Conservation (phyloP, 2,797 vertebrate species). For the Podarcis siculus region DNA sequence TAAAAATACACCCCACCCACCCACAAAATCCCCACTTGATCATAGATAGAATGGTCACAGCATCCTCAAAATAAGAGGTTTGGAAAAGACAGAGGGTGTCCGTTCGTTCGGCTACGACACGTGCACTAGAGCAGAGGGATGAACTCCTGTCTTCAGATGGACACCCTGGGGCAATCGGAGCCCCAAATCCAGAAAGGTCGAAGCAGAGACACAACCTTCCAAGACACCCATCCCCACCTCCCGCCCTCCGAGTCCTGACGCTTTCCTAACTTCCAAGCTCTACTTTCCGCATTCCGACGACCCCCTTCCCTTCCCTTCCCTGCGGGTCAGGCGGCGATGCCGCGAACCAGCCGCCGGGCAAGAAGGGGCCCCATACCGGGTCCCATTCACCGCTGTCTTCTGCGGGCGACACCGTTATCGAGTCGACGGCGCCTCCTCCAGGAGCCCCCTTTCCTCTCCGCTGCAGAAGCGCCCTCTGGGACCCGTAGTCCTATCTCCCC, state of each 20-base stretch:
- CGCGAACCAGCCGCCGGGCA: neutral
- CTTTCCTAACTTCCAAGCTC: too few relatives aligned
- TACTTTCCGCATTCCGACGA: neutral
- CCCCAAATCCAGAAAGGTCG: neutral
- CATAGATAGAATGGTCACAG: too few relatives aligned
- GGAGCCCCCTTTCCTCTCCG: neutral
- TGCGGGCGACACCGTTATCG: slow-evolving; percentile 38
- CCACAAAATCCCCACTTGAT: neutral
- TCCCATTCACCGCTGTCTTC: slow-evolving; percentile 52
- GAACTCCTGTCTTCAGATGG: neutral
- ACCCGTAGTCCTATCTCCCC: slow-evolving; percentile 57
- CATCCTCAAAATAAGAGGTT: neutral
- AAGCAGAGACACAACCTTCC: neutral
- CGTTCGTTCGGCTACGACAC: neutral
- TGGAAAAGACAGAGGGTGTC: neutral
- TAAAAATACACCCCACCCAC: neutral
- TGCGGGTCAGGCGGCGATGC: neutral
- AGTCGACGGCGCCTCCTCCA: neutral
- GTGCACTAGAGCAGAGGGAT: neutral
- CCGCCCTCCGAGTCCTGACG: neutral
- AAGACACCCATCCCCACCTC: too few relatives aligned
- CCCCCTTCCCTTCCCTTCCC: neutral
- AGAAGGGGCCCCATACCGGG: neutral
- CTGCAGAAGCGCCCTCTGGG: slow-evolving; percentile 54
- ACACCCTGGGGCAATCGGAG: neutral